A percentile compares a stretch with the other conserved stretches of the same genome.
Conservation (phyloP, 2,888 invertebrate genomes). For the Campoplex capitator region DNA sequence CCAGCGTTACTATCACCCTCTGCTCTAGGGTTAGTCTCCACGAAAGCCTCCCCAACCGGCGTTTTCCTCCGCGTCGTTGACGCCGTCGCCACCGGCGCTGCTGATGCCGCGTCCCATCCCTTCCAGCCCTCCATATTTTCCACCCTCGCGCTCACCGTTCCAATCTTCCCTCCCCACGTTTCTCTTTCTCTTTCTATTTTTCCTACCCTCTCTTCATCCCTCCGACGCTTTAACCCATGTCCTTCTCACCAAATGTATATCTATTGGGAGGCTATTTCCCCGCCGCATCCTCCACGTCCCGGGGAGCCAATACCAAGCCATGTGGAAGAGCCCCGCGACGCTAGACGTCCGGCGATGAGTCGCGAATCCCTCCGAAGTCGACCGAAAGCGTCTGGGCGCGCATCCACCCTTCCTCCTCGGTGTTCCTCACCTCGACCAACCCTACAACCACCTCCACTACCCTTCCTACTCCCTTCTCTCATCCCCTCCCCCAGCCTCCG, state of each 20-base stretch:
- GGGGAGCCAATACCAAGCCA: slow-evolving; percentile 84
- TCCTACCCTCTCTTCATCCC: neutral
- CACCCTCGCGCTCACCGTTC: slow-evolving; percentile 81
- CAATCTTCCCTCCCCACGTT: slow-evolving; percentile 64
- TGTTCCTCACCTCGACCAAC: slow-evolving; percentile 48
- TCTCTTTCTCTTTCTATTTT: slow-evolving; percentile 30
- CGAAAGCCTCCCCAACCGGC: slow-evolving; percentile 19
- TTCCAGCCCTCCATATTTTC: slow-evolving; percentile 65
- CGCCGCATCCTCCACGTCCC: slow-evolving; percentile 79
- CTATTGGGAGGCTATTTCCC: slow-evolving; percentile 76
- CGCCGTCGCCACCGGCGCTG: slow-evolving; percentile 40
- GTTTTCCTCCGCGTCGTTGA: slow-evolving; percentile 18
- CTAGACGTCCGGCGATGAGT: slow-evolving; percentile 80
- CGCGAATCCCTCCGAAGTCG: slow-evolving; percentile 80
- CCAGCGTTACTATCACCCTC: slow-evolving; percentile 55
- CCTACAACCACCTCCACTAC: slow-evolving; percentile 53
- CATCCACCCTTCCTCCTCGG: slow-evolving; percentile 60
- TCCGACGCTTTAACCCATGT: neutral
- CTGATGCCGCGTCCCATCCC: slow-evolving; percentile 21
- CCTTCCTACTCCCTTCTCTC: slow-evolving; percentile 43
- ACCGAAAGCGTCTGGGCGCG: slow-evolving; percentile 75
- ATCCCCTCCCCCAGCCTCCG: neutral
- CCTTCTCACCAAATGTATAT: slow-evolving; percentile 57
- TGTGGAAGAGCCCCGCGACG: slow-evolving; percentile 80
- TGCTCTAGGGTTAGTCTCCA: slow-evolving; percentile 21